These are phyloP conservation scores for Lepeophtheirus salmonis DNA, from an alignment of 1,140 invertebrate genomes.

Conservation along the genomic window DNA sequence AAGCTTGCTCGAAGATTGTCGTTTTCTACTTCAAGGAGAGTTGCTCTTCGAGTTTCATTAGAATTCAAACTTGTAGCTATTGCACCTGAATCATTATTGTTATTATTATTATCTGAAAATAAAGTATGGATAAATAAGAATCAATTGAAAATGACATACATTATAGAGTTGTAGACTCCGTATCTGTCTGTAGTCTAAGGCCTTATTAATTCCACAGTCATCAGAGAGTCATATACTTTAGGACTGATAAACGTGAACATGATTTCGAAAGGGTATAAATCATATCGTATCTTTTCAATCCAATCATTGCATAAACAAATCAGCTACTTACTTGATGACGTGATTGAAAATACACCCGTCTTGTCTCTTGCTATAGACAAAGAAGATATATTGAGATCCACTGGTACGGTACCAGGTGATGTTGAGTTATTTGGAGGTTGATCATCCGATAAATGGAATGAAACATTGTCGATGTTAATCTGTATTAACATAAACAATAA, in stretches of 20 bases:
- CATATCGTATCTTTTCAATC: neutral
- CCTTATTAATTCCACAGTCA: neutral
- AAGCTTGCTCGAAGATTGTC: neutral
- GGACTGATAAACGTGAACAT: neutral
- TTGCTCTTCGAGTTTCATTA: too few relatives aligned
- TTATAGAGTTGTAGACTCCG: neutral
- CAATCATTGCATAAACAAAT: neutral
- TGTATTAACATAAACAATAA: conserved; percentile 27
- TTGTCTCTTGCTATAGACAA: conserved; percentile 43
- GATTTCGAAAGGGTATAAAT: neutral
- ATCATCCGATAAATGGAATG: conserved; percentile 53
- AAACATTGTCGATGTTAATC: conserved; percentile 45
- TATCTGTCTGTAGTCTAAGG: neutral
- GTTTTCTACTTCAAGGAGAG: neutral
- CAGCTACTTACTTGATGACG: conserved; percentile 4
- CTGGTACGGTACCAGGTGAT: conserved; percentile 54
- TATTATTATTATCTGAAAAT: too few relatives aligned
- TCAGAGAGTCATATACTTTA: neutral
- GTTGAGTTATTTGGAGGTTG: conserved; percentile 53
- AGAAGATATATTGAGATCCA: conserved; percentile 47
- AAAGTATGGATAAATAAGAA: too few relatives aligned
- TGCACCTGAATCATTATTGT: too few relatives aligned
- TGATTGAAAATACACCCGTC: conserved; percentile 47
- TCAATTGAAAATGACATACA: too few relatives aligned
- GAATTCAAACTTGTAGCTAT: too few relatives aligned